Percentiles rank a stretch among this genome's conserved stretches.
Conservation (phyloP, 1,140 invertebrate species). For the Drosophila erecta region DNA sequence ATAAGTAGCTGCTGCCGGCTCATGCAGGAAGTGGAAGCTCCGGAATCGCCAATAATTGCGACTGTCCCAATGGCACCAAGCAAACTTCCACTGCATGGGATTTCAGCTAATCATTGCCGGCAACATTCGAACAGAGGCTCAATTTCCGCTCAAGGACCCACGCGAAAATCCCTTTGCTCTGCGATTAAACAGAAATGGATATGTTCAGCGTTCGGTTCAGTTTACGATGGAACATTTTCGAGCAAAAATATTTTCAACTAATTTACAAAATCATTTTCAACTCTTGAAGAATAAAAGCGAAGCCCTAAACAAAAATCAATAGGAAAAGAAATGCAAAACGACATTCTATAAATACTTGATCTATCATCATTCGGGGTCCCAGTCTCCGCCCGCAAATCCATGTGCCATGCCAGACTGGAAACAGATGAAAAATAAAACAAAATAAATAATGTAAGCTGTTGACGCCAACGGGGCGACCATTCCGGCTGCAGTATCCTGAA, state of each 20-base stretch:
- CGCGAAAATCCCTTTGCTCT: conserved; percentile 3
- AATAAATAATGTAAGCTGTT: conserved; percentile 60
- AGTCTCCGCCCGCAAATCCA: conserved; percentile 1
- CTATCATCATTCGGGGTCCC: conserved; percentile 43
- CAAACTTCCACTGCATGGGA: conserved; percentile 11
- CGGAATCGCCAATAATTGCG: conserved; percentile 4
- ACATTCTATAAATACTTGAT: conserved; percentile 50
- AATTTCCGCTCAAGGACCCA: conserved; percentile 6
- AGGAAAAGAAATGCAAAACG: conserved; percentile 18
- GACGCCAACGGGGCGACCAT: conserved; percentile 40
- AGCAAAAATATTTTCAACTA: too few species aligned
- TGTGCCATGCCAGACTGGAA: conserved; percentile 16
- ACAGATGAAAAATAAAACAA: conserved; percentile 35
- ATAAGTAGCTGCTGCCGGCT: not conserved
- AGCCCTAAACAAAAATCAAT: conserved; percentile 38
- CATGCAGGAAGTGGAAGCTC: conserved; percentile 5
- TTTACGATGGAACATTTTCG: too few species aligned
- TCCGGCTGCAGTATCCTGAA: conserved; percentile 23
- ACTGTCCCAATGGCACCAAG: conserved; percentile 8
- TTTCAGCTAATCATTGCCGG: not conserved
- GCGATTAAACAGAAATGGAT: not conserved
- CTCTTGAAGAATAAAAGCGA: conserved; percentile 11
- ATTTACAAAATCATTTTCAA: not conserved
- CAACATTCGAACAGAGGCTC: conserved; percentile 5
- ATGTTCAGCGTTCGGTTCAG: not conserved